Percentiles rank a stretch among this genome's conserved stretches.
phyloP scores from a whole-genome alignment of 2,797 vertebrate genomes.

The Lagocephalus sceleratus region DNA sequence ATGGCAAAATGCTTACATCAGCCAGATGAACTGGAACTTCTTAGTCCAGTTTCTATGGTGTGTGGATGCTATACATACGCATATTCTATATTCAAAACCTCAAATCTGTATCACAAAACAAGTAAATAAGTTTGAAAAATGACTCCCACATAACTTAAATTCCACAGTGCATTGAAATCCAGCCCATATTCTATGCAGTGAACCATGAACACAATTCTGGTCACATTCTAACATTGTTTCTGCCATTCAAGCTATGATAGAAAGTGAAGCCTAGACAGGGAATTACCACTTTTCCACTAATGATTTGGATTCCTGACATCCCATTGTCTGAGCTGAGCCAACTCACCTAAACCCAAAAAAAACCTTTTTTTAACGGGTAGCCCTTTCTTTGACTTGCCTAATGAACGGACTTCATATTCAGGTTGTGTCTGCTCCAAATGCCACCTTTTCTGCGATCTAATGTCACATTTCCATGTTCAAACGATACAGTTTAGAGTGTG shows the following conservation, averaged over 20 bases:
- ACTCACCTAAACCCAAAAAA: constrained; percentile 26
- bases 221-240: constrained; percentile 43
- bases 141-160: no score
- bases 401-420: constrained; percentile 73
- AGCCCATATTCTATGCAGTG: background rate
- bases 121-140: no score
- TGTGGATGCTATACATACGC: no score
- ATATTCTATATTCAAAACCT: no score
- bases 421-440: constrained; percentile 65
- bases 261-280: constrained; percentile 42
- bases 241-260: constrained; percentile 40
- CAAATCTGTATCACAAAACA: no score
- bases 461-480: constrained; percentile 78
- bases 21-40: constrained; percentile 42
- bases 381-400: constrained; percentile 61
- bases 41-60: background rate
- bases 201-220: constrained; percentile 39
- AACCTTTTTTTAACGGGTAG: constrained; percentile 30
- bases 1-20: constrained; percentile 65
- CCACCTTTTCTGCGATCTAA: constrained; percentile 62
- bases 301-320: constrained; percentile 62
- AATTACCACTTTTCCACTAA: constrained; percentile 57
- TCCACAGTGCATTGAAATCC: background rate
- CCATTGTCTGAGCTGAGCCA: constrained; percentile 43
- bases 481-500: constrained; percentile 52